Conservation (phyloP, 30 jellyfish, hydroid and myxozoan genomes). For the Nemopilema nomurai region DNA sequence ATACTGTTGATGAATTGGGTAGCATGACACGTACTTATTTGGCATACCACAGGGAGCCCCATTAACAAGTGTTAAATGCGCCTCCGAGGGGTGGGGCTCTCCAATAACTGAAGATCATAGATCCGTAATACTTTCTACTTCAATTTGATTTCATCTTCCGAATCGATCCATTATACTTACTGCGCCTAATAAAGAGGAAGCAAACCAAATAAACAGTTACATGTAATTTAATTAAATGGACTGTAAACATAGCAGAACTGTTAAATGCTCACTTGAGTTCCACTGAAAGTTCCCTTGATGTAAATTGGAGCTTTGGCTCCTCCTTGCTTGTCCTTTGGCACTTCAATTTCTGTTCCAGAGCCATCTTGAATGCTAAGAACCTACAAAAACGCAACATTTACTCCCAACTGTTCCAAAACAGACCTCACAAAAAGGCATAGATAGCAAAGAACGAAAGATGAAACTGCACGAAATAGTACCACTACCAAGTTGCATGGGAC, state of each 20-base stretch:
- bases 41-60: too few species aligned
- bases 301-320: constrained; percentile 95
- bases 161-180: too few species aligned
- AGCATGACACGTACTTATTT: too few species aligned
- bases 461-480: too few species aligned
- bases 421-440: background rate
- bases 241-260: background rate
- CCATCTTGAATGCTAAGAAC: constrained; percentile 90
- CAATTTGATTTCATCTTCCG: too few species aligned
- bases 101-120: too few species aligned
- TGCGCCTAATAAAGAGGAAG: background rate
- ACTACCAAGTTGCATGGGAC: too few species aligned
- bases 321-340: constrained; percentile 99
- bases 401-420: background rate
- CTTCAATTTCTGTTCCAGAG: constrained; percentile 94
- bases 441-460: too few species aligned
- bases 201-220: background rate
- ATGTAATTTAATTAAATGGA: background rate
- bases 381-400: constrained; percentile 5
- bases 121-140: too few species aligned
- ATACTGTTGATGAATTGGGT: too few species aligned
- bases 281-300: constrained; percentile 92
- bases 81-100: too few species aligned
- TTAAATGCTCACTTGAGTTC: constrained; percentile 86
- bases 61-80: too few species aligned